Base-by-base conservation (phyloP, 2,888 invertebrate genomes). In the Lochmaea capreae region DNA sequence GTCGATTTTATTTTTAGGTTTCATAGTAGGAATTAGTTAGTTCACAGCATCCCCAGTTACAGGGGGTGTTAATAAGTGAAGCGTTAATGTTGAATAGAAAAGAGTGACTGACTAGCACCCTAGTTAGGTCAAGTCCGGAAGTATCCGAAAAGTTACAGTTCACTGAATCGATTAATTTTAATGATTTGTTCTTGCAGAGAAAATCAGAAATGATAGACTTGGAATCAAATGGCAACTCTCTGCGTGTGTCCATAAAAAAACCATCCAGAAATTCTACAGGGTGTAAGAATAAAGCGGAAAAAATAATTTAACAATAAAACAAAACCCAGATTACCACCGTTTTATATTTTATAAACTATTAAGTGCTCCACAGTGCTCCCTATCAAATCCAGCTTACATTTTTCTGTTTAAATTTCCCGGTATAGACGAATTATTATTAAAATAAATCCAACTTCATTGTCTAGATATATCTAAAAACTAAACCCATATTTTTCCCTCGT, bases 91-190 rank as follows among this genome's bases (percentile, higher is more conserved):
- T 16, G 81, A 79, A 82, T 81, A 81, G 80, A 79, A 80, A 81
- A 76, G 77, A 76, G 66, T 72, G 74, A 69, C 66, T 68, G 74
- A 71, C 72, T 71, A 72, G 63, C 66, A 73, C 76, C 71, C 71
- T 74, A 73, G 71, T 71, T 70, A 65, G 57, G 71, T 58, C 67
- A 73, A 66, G 33, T 16, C 52, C 54, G 65, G 42, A 59, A 57
- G 63, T 57, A 70, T 61, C 46, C 66, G 42, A 65, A 49, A 63
- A 75, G 72, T 73, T 14, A 63, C 62, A 22, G 81, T 79, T 80
- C 82, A 84, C 81, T 82, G 83, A 81, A 77, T 82, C 84, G 81
- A 83, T 83, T 78, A 78, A 83, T 84, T 84, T 84, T 84, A 84
- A 84, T 83, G 82, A 54, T 54, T 14, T 78, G 76, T 77, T 77